phyloP scores from a whole-genome alignment of 2,797 vertebrate species.

The Antennarius maculatus region DNA sequence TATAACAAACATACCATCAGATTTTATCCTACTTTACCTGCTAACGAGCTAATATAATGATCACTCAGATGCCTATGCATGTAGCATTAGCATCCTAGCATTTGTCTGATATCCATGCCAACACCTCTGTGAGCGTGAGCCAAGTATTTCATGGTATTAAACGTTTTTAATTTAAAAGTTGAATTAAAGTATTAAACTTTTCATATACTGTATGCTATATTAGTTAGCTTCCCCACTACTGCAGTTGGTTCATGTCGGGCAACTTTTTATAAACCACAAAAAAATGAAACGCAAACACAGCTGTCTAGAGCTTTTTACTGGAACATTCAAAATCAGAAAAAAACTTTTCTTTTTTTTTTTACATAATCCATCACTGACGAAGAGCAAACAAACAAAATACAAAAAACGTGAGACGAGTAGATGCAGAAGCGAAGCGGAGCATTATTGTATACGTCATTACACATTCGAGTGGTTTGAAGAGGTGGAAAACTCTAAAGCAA shows the following conservation, averaged over 20 bases:
- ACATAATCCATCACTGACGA: slow-evolving; percentile 64
- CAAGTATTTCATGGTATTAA: neutral
- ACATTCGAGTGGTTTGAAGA: slow-evolving; percentile 51
- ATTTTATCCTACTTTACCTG: no score
- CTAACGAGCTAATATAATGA: no score
- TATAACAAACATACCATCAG: no score
- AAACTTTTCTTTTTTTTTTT: slow-evolving; percentile 41
- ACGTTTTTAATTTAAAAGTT: no score
- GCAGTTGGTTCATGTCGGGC: neutral
- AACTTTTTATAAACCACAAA: neutral
- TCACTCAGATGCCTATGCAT: no score
- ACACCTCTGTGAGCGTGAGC: no score
- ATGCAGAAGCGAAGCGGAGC: slow-evolving; percentile 54
- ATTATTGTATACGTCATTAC: slow-evolving; percentile 41
- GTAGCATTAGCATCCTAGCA: no score
- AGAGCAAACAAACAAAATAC: slow-evolving; percentile 47
- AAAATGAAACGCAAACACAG: slow-evolving; percentile 30
- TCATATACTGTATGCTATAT: no score
- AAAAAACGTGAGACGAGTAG: slow-evolving; percentile 44
- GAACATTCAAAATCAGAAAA: slow-evolving; percentile 71
- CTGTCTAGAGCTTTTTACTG: slow-evolving; percentile 75
- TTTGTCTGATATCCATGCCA: no score
- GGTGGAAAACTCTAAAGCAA: slow-evolving; percentile 33
- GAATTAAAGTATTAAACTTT: no score
- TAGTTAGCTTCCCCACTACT: no score